phyloP scores from a whole-genome alignment of 1,140 invertebrate species.

The Drosophila bocki region DNA sequence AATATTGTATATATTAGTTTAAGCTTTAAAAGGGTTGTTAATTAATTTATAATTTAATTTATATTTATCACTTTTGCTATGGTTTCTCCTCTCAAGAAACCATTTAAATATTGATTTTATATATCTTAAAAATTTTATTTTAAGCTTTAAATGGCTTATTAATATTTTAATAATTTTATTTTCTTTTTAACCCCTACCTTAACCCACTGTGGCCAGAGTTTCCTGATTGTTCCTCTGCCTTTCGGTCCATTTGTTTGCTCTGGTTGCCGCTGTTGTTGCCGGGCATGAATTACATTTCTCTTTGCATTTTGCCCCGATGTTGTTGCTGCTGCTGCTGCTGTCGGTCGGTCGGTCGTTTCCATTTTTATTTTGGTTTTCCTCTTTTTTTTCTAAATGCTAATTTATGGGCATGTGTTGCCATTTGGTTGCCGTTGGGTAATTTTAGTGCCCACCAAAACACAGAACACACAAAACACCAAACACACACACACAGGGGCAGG shows the following conservation, averaged over 20 bases:
- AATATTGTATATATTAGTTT: too few species aligned
- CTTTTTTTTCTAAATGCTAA: slow-evolving; percentile 79
- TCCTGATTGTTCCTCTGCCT: slow-evolving; percentile 59
- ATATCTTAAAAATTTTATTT: background rate
- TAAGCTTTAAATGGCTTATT: too few species aligned
- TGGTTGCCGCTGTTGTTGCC: slow-evolving; percentile 53
- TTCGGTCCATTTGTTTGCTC: slow-evolving; percentile 70
- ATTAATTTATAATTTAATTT: too few species aligned
- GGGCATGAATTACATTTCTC: slow-evolving; percentile 81
- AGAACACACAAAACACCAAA: slow-evolving; percentile 42
- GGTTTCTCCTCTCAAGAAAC: too few species aligned
- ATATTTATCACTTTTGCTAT: too few species aligned
- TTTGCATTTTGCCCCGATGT: slow-evolving; percentile 71
- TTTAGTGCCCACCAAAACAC: slow-evolving; percentile 72
- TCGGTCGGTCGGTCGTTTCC: slow-evolving; percentile 16
- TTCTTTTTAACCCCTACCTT: background rate
- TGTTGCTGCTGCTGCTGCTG: slow-evolving; percentile 43
- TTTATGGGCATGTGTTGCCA: slow-evolving; percentile 84
- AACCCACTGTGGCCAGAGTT: slow-evolving; percentile 35
- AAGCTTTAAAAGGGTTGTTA: too few species aligned
- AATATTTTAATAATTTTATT: background rate
- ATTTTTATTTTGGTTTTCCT: slow-evolving; percentile 53
- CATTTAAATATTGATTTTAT: background rate
- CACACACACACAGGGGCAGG: slow-evolving; percentile 14
- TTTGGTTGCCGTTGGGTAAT: slow-evolving; percentile 82